Base-by-base conservation (phyloP, 2,113 vertebrate genomes). In the Lepus timidus region DNA sequence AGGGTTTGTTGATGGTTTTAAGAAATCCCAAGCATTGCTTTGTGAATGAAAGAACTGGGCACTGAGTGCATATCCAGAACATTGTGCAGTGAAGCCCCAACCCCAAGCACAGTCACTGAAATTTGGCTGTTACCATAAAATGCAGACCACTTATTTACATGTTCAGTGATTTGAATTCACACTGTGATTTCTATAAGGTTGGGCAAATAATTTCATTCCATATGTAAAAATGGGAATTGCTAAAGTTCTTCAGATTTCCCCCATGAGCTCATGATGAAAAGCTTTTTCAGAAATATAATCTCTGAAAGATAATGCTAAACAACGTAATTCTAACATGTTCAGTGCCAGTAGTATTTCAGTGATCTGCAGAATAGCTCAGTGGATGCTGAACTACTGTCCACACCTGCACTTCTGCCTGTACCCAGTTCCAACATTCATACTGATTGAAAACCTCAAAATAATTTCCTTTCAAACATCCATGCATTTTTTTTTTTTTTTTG, bases 241-340 rank as follows among this genome's bases (percentile, higher is more conserved):
- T n/a, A 58, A 64, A 52, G 31, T 39, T 31, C 51, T 81, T 33
- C 9, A 7, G 58, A 58, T 74, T 82, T 88, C 91, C 9, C 14
- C 74, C 16, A 51, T 14, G 51, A 36, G 31, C 55, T 90, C 44
- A 85, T 36, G n/a, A 90, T 86, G 52, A 64, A 91, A 83, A n/a
- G 65, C 31, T 80, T 73, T 95, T 78, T 51, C 4, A 83, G 61
- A 79, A 75, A 44, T 44, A 44, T 25, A 76, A 55, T 31, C 67
- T 88, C 79, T 91, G 80, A 93, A 94, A 95, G 95, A 71, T 3
- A 16, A 91, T 89, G 31, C 25, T 82, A 78, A 93, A 49, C 51
- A 61, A 85, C 19, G 31, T 85, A 27, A 74, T 89, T 92, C 79
- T 80, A 74, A 95, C 58, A 44, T 14, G 44, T 9, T 52, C 31